A percentile compares a stretch with the other conserved stretches of the same genome.
These are phyloP conservation scores for Megalops atlanticus DNA, from an alignment of 2,113 vertebrate genomes.

Conservation along the genomic window DNA sequence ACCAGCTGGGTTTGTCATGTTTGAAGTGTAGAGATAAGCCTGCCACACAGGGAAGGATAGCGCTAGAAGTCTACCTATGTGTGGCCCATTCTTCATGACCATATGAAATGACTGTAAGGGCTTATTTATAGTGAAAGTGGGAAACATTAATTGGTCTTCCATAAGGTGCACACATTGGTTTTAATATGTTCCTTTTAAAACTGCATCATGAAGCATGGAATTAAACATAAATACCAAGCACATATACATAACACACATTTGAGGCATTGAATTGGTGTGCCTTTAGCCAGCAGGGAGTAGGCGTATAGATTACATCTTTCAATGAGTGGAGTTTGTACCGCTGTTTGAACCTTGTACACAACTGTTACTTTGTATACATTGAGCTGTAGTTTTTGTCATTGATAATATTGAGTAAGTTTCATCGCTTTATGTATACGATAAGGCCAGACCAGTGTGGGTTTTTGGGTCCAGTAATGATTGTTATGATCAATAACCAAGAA, in stretches of 20 bases:
- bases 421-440: too few species aligned
- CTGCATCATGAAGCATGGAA: not conserved
- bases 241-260: not conserved
- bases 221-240: not conserved
- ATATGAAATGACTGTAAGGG: not conserved
- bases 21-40: constrained; percentile 17
- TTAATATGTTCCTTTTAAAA: not conserved
- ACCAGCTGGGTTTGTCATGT: constrained; percentile 12
- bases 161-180: not conserved
- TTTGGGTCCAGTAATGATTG: too few species aligned
- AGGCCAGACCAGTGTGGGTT: too few species aligned
- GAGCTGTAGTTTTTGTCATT: too few species aligned
- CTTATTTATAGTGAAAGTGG: not conserved
- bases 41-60: not conserved
- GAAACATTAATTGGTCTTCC: not conserved
- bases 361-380: too few species aligned
- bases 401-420: too few species aligned
- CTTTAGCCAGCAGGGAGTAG: too few species aligned
- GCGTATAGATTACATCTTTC: too few species aligned
- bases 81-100: not conserved
- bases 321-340: too few species aligned
- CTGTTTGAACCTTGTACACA: too few species aligned
- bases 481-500: too few species aligned
- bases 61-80: not conserved
- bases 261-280: too few species aligned